These are phyloP conservation scores for Romanogobio albipinnatus DNA, from an alignment of 2,113 vertebrate species.

Conservation along the genomic window DNA sequence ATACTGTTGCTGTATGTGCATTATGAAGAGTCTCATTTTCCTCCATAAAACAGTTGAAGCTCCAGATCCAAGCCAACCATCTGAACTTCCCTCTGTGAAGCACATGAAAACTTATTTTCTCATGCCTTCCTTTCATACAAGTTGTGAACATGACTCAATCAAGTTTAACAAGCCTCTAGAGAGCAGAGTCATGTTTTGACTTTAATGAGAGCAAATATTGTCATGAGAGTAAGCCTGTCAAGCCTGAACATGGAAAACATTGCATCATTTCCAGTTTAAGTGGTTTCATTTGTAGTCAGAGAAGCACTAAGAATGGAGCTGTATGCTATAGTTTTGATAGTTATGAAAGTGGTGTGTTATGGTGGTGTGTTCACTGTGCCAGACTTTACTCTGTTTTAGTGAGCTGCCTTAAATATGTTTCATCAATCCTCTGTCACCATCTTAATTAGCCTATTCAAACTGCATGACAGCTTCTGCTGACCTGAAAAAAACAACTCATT, in stretches of 20 bases:
- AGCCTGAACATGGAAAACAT: slow-evolving; percentile 2
- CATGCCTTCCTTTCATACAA: slow-evolving; percentile 13
- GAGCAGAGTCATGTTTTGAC: slow-evolving; percentile 30
- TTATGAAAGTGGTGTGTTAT: neutral
- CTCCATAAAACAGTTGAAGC: neutral
- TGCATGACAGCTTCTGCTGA: neutral
- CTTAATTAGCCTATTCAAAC: slow-evolving; percentile 12
- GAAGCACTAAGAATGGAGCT: neutral
- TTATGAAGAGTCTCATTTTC: neutral
- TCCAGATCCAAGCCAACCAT: neutral
- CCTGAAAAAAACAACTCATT: slow-evolving; percentile 25
- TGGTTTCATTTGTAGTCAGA: neutral
- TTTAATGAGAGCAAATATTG: slow-evolving; percentile 31
- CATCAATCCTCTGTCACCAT: slow-evolving; percentile 32
- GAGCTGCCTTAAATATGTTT: neutral
- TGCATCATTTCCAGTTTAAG: slow-evolving; percentile 10
- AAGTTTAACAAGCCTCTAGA: slow-evolving; percentile 47
- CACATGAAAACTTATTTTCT: neutral
- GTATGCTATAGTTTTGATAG: neutral
- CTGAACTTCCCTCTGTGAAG: neutral
- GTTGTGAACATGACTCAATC: slow-evolving; percentile 36
- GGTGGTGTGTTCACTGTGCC: neutral
- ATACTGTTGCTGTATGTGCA: neutral
- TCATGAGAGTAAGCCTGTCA: slow-evolving; percentile 7
- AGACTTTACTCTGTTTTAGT: neutral